phyloP scores from a whole-genome alignment of 2,888 invertebrate genomes.

The Eristalis arbustorum region DNA sequence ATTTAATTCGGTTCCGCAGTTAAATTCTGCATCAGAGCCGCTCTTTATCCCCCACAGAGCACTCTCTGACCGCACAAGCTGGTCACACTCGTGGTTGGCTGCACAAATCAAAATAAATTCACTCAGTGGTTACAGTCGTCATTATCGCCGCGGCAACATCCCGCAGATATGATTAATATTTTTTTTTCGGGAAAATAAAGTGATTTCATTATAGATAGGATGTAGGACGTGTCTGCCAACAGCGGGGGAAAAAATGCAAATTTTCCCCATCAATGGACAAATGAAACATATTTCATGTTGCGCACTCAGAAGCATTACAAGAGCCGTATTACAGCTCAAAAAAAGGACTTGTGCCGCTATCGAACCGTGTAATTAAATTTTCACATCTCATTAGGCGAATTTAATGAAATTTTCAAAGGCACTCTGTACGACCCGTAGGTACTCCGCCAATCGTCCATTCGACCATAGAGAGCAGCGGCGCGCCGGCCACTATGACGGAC shows the following conservation, averaged over 20 bases:
- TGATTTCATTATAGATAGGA: constrained; percentile 23
- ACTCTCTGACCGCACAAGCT: neutral
- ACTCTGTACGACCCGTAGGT: neutral
- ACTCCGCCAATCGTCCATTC: neutral
- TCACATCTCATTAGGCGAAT: constrained; percentile 69
- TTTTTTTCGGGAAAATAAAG: neutral
- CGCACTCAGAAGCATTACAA: constrained; percentile 17
- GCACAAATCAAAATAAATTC: neutral
- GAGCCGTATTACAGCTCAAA: constrained; percentile 1
- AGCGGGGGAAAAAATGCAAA: constrained; percentile 35
- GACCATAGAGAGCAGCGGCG: neutral
- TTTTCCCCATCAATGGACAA: constrained; percentile 50
- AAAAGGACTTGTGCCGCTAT: constrained; percentile 37
- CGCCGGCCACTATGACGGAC: neutral
- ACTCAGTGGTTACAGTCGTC: constrained; percentile 5
- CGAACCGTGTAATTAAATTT: constrained; percentile 70
- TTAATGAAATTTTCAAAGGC: constrained; percentile 67
- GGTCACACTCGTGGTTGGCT: neutral
- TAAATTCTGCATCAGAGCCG: neutral
- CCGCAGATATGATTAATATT: constrained; percentile 8
- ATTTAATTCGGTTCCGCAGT: neutral
- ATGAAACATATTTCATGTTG: constrained; percentile 42
- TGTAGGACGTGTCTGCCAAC: neutral
- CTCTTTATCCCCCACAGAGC: neutral
- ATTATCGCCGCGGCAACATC: constrained; percentile 2